A percentile compares a stretch with the other conserved stretches of the same genome.
Conservation (phyloP, 2,888 invertebrate genomes). For the Caenorhabditis angaria region DNA sequence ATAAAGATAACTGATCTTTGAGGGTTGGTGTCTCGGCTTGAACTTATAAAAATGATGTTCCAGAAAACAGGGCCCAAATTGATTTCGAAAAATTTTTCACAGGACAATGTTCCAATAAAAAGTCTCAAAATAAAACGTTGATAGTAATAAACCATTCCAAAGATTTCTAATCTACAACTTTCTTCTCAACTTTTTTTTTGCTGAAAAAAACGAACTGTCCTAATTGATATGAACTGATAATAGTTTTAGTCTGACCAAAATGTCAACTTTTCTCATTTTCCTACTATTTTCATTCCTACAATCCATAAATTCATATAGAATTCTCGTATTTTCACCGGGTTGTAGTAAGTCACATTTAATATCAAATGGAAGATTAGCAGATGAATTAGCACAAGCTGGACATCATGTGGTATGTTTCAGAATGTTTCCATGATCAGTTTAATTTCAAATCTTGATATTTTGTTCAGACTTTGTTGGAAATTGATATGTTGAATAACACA, state of each 20-base stretch:
- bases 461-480: constrained; percentile 43
- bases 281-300: neutral
- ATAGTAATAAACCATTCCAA: no score
- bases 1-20: no score
- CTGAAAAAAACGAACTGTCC: no score
- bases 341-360: constrained; percentile 58
- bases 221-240: neutral
- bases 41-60: no score
- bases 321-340: constrained; percentile 51
- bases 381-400: constrained; percentile 56
- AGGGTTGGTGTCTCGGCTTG: no score
- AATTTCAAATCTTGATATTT: neutral
- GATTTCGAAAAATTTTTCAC: no score
- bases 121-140: no score
- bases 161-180: no score
- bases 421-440: neutral
- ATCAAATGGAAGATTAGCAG: constrained; percentile 57
- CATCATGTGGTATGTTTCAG: constrained; percentile 57
- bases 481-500: constrained; percentile 43
- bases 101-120: no score
- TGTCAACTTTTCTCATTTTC: neutral
- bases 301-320: constrained; percentile 22
- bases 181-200: no score
- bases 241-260: neutral
- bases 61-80: no score